phyloP scores from a whole-genome alignment of 35 echinoderm and acorn worm species.

The Apostichopus japonicus region DNA sequence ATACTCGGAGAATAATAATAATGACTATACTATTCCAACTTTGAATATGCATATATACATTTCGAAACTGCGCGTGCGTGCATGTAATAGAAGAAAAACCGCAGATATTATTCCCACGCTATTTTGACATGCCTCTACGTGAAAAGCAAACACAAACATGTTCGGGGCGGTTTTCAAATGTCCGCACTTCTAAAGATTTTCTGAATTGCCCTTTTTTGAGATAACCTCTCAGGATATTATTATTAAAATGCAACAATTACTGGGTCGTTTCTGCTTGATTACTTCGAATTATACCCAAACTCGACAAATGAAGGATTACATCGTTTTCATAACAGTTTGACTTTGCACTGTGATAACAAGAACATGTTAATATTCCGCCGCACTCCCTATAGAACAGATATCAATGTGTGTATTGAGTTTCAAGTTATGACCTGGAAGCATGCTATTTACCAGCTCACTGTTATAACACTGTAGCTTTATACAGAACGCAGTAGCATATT shows the following conservation, averaged over 20 bases:
- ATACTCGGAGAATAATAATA: no score
- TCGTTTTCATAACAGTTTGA: neutral
- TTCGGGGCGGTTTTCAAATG: conserved; percentile 6
- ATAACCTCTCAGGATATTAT: conserved; percentile 42
- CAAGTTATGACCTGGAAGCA: no score
- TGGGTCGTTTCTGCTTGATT: conserved; percentile 19
- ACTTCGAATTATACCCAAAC: neutral
- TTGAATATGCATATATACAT: neutral
- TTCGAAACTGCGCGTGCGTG: neutral
- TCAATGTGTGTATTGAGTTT: neutral
- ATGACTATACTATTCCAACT: neutral
- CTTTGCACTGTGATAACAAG: conserved; percentile 23
- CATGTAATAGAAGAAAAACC: neutral
- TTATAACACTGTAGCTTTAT: no score
- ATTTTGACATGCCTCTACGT: conserved; percentile 35
- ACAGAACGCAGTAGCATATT: no score
- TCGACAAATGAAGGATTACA: conserved; percentile 3
- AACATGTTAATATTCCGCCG: conserved; percentile 12
- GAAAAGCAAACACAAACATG: conserved; percentile 41
- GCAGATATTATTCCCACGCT: conserved; percentile 14
- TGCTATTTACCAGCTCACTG: no score
- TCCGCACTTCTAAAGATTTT: conserved; percentile 10
- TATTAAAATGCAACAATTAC: conserved; percentile 46
- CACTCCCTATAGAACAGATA: neutral
- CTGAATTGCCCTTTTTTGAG: neutral